phyloP scores from a whole-genome alignment of 2,888 invertebrate genomes.

The Druceiella hillmani region DNA sequence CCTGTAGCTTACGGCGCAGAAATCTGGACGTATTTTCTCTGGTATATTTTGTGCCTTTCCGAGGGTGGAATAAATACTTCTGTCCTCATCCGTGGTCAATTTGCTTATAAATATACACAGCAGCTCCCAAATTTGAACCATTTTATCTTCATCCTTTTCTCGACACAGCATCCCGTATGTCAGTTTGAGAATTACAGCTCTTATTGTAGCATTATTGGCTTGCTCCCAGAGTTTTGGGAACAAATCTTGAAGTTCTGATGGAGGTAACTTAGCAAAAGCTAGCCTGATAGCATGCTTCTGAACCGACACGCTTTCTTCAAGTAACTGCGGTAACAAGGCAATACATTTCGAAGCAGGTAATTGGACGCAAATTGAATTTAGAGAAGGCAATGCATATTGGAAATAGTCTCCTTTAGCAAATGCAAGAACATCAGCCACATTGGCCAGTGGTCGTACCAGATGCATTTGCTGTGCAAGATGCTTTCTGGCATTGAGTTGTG shows the following conservation, averaged over 20 bases:
- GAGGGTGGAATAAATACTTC: conserved; percentile 31
- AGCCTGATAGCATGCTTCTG: conserved; percentile 38
- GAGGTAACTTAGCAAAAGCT: conserved; percentile 31
- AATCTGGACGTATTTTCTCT: conserved; percentile 28
- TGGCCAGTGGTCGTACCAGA: conserved; percentile 33
- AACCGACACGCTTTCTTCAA: conserved; percentile 32
- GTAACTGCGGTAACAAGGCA: conserved; percentile 25
- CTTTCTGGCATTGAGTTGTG: conserved; percentile 31
- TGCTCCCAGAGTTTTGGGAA: conserved; percentile 32
- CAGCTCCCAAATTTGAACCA: conserved; percentile 30
- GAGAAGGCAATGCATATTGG: conserved; percentile 35
- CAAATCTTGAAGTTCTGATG: conserved; percentile 28
- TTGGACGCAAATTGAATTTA: conserved; percentile 32
- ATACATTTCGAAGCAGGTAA: conserved; percentile 26
- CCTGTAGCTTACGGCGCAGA: conserved; percentile 31
- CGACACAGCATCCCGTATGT: conserved; percentile 31
- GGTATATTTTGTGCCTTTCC: conserved; percentile 28
- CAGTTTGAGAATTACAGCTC: conserved; percentile 33
- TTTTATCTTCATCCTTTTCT: conserved; percentile 29
- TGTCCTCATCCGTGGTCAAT: conserved; percentile 33
- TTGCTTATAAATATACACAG: conserved; percentile 33
- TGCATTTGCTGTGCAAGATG: conserved; percentile 38
- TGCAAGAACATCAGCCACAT: conserved; percentile 30
- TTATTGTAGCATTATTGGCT: conserved; percentile 34
- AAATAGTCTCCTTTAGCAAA: conserved; percentile 39